Percentiles rank a stretch among this genome's conserved stretches.
Conservation (phyloP, 35 echinoderm and acorn worm species). For the Acanthaster planci region DNA sequence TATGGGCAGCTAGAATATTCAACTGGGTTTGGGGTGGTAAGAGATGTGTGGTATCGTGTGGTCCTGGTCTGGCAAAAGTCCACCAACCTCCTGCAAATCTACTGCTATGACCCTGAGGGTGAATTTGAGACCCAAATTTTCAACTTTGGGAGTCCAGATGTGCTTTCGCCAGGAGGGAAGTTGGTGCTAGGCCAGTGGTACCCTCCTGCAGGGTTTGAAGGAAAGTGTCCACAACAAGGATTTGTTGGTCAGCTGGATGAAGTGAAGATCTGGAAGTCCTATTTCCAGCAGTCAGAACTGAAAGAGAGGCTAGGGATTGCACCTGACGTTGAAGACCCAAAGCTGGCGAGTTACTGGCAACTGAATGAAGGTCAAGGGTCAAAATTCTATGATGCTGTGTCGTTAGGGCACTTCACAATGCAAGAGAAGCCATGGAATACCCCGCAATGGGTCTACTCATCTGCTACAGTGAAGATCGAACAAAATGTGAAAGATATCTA, state of each 20-base stretch:
- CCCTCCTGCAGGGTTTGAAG: conserved; percentile 37
- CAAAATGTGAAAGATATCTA: neutral
- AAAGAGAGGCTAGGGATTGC: conserved; percentile 14
- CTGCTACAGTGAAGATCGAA: conserved; percentile 38
- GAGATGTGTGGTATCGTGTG: conserved; percentile 74
- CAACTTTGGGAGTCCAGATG: conserved; percentile 18
- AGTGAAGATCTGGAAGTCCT: conserved; percentile 74
- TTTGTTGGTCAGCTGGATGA: conserved; percentile 83
- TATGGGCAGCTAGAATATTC: conserved; percentile 13
- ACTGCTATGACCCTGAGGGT: conserved; percentile 41
- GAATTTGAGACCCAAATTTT: conserved; percentile 43
- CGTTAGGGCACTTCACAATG: conserved; percentile 36
- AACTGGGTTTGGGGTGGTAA: conserved; percentile 31
- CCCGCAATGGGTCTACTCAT: conserved; percentile 69
- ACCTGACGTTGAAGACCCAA: neutral
- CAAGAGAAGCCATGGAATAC: conserved; percentile 47
- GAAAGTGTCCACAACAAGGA: conserved; percentile 53
- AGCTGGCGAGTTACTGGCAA: conserved; percentile 65
- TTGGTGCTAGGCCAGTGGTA: conserved; percentile 76
- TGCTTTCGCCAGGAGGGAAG: conserved; percentile 63
- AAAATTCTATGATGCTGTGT: conserved; percentile 58
- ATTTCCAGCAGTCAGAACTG: conserved; percentile 38
- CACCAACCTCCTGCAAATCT: conserved; percentile 42
- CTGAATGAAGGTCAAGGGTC: conserved; percentile 81
- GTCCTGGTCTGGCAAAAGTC: conserved; percentile 67